phyloP scores from a whole-genome alignment of 2,797 vertebrate species.

The Schizopygopsis malacanthus region DNA sequence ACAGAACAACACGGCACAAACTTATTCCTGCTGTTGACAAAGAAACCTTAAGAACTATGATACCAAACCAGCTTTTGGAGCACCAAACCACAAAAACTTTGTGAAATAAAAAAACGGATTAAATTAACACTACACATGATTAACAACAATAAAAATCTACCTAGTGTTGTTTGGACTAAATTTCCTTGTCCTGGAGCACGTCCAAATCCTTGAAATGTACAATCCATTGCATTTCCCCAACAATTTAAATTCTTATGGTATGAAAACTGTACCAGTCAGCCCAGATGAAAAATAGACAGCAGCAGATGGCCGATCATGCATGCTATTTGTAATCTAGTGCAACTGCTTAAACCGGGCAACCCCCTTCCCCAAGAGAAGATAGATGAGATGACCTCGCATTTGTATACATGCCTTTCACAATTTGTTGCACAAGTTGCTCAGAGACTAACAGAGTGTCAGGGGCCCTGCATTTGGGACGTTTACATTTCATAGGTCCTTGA shows the following conservation, averaged over 20 bases:
- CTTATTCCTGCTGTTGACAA: neutral
- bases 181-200: constrained; percentile 3
- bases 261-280: neutral
- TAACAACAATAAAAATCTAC: neutral
- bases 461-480: constrained; percentile 57
- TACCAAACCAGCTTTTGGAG: constrained; percentile 3
- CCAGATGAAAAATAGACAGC: constrained; percentile 3
- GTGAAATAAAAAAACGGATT: neutral
- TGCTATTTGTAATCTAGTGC: constrained; percentile 32
- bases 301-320: constrained; percentile 44
- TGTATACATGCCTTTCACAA: constrained; percentile 16
- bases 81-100: neutral
- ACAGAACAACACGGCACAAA: neutral
- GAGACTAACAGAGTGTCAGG: constrained; percentile 16
- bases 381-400: constrained; percentile 20
- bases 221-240: neutral
- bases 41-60: neutral
- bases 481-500: constrained; percentile 58
- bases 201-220: neutral
- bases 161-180: neutral
- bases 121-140: neutral
- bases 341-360: constrained; percentile 19
- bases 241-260: neutral
- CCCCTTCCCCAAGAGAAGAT: constrained; percentile 31
- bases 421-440: constrained; percentile 22